Percentiles rank a stretch among this genome's conserved stretches.
Evolutionary conservation across 2,888 invertebrate genomes (phyloP).

Genomic region (Anagyrus pseudococci): DNA sequence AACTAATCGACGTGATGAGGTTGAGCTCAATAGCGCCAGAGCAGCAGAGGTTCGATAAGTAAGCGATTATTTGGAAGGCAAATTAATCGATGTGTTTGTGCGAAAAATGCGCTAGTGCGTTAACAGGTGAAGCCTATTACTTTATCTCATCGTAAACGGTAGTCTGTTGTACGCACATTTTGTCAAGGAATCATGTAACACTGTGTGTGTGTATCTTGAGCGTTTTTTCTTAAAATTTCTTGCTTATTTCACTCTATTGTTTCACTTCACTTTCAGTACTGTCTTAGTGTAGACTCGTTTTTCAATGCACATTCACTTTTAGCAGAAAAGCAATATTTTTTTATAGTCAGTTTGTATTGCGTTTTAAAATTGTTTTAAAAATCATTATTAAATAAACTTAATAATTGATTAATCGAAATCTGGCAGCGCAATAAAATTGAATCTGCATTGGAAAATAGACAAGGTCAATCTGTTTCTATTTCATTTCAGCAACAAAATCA

Average conservation of each 20-base stretch:
- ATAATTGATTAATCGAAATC: too few relatives aligned
- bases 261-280: slow-evolving; percentile 15
- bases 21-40: neutral
- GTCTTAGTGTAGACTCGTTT: too few relatives aligned
- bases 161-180: slow-evolving; percentile 22
- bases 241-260: slow-evolving; percentile 7
- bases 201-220: slow-evolving; percentile 20
- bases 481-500: too few relatives aligned
- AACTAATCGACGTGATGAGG: slow-evolving; percentile 16
- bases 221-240: slow-evolving; percentile 5
- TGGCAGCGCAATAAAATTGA: too few relatives aligned
- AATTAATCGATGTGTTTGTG: slow-evolving; percentile 23
- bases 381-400: too few relatives aligned
- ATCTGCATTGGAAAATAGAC: too few relatives aligned
- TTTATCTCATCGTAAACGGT: slow-evolving; percentile 24
- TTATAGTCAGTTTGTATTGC: too few relatives aligned
- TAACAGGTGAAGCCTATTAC: slow-evolving; percentile 33
- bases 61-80: slow-evolving; percentile 19
- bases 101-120: slow-evolving; percentile 28
- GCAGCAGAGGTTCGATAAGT: neutral
- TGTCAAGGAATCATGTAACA: slow-evolving; percentile 4
- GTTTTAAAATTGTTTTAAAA: too few relatives aligned
- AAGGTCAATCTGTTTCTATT: too few relatives aligned
- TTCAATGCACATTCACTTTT: too few relatives aligned
- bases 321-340: too few relatives aligned